A percentile compares a stretch with the other conserved stretches of the same genome.
These are phyloP conservation scores for Allolobophora icterica DNA, from an alignment of 2,888 invertebrate genomes.

Conservation along the genomic window DNA sequence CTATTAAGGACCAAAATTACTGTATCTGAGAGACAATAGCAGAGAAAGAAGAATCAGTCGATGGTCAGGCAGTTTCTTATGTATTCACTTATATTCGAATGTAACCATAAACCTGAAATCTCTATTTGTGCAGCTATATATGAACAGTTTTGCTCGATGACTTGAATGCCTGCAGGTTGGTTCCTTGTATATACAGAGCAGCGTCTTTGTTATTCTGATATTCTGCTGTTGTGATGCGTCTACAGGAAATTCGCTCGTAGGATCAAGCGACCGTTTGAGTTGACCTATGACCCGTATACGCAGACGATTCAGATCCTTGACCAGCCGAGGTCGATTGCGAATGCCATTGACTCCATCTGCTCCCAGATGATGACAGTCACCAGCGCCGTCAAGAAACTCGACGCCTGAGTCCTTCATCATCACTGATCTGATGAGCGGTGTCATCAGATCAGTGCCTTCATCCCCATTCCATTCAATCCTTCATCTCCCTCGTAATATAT, in stretches of 20 bases:
- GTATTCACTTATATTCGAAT: too few relatives aligned
- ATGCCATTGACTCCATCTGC: slow-evolving; percentile 28
- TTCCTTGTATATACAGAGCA: not conserved
- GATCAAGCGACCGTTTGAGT: slow-evolving; percentile 95
- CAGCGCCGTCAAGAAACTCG: slow-evolving; percentile 40
- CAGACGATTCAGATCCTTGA: slow-evolving; percentile 85
- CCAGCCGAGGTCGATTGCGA: slow-evolving; percentile 29
- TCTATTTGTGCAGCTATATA: too few relatives aligned
- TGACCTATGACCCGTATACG: slow-evolving; percentile 92
- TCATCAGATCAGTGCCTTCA: not conserved
- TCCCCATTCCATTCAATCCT: not conserved
- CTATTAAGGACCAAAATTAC: too few relatives aligned
- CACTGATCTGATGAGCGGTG: not conserved
- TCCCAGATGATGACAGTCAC: slow-evolving; percentile 29
- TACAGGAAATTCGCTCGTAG: slow-evolving; percentile 63
- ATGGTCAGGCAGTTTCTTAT: too few relatives aligned
- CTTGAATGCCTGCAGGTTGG: not conserved
- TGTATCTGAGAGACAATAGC: too few relatives aligned
- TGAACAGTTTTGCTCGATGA: not conserved
- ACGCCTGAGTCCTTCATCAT: not conserved
- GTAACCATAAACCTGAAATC: too few relatives aligned
- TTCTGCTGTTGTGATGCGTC: not conserved
- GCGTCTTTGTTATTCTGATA: not conserved
- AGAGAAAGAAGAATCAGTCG: too few relatives aligned
- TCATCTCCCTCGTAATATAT: not conserved